Evolutionary conservation across 2,797 vertebrate species (phyloP).

Genomic region (Valencia hispanica): DNA sequence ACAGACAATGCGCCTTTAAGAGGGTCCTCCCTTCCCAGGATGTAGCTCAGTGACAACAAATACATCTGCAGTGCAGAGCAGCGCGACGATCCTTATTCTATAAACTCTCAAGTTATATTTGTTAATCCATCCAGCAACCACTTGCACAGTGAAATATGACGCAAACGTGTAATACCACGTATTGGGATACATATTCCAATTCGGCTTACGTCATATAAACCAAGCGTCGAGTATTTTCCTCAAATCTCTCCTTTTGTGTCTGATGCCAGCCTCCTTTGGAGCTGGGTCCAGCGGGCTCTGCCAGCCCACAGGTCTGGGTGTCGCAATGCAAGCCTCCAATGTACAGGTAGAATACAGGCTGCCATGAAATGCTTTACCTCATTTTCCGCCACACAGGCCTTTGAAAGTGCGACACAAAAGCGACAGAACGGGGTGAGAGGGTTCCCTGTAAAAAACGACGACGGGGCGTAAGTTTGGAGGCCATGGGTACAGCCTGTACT

Average conservation of each 20-base stretch:
- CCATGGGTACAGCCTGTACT: not conserved
- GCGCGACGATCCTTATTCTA: slow-evolving; percentile 16
- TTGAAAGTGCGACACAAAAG: not conserved
- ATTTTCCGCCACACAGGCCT: not conserved
- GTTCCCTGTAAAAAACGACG: not conserved
- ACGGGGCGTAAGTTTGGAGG: not conserved
- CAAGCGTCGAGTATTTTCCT: not conserved
- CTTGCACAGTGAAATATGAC: not conserved
- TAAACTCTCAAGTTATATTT: not conserved
- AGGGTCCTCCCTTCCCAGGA: slow-evolving; percentile 54
- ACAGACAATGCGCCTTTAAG: slow-evolving; percentile 66
- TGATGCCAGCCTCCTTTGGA: not conserved
- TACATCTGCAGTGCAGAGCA: slow-evolving; percentile 79
- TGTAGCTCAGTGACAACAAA: slow-evolving; percentile 70
- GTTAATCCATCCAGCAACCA: not conserved
- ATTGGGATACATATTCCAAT: not conserved
- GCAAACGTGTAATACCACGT: not conserved
- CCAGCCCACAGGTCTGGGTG: not conserved
- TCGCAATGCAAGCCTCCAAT: not conserved
- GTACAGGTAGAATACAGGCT: not conserved
- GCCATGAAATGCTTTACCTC: not conserved
- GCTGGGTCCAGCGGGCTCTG: not conserved
- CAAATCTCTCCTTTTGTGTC: not conserved
- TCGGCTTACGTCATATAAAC: not conserved
- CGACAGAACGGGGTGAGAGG: not conserved